Conservation (phyloP, 2,113 vertebrate genomes). For the Pituophis catenifer region DNA sequence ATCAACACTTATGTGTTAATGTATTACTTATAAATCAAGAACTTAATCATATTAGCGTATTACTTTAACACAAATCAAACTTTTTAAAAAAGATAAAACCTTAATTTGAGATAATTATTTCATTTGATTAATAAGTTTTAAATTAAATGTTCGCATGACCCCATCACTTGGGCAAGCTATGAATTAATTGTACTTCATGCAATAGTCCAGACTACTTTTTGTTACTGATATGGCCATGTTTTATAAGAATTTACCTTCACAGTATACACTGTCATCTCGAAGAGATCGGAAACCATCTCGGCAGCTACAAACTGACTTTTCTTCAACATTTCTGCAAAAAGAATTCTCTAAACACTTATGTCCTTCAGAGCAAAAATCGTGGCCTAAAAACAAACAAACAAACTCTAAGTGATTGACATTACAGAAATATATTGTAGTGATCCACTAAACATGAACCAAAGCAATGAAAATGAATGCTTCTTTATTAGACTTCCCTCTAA, state of each 20-base stretch:
- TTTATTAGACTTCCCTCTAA: background rate
- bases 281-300: conserved; percentile 90
- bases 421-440: background rate
- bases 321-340: conserved; percentile 89
- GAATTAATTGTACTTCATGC: conserved; percentile 44
- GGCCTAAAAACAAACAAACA: conserved; percentile 73
- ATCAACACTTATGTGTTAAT: conserved; percentile 43
- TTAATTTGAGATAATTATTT: conserved; percentile 58
- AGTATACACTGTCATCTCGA: conserved; percentile 93
- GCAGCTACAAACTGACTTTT: conserved; percentile 87
- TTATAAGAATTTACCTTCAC: conserved; percentile 81
- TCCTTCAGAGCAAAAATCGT: conserved; percentile 92
- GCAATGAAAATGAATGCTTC: background rate
- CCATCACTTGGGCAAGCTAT: conserved; percentile 50
- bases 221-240: conserved; percentile 13
- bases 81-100: conserved; percentile 35
- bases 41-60: conserved; percentile 37
- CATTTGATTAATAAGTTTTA: conserved; percentile 58
- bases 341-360: conserved; percentile 91
- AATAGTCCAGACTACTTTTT: conserved; percentile 43
- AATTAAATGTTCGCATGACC: conserved; percentile 51
- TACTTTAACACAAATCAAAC: conserved; percentile 25
- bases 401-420: background rate
- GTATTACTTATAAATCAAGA: conserved; percentile 53
- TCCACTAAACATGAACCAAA: background rate